Evolutionary conservation across 2,888 invertebrate species (phyloP).

Genomic region (Kryphioiulus occultus): DNA sequence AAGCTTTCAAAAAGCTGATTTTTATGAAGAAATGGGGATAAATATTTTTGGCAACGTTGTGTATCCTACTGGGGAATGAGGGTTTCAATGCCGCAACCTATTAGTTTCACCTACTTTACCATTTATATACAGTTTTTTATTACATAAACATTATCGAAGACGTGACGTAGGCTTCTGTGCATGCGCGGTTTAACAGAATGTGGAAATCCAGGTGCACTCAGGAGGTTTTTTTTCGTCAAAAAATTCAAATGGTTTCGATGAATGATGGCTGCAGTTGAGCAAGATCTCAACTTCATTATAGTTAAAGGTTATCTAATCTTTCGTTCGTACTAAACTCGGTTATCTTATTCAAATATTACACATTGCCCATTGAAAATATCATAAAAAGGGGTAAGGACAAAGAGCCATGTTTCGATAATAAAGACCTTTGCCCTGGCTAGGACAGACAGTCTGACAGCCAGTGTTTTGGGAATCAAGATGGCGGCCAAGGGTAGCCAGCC

Average conservation of each 20-base stretch:
- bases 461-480: not conserved
- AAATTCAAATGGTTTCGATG: not conserved
- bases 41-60: not conserved
- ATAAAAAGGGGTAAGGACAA: not conserved
- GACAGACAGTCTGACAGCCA: not conserved
- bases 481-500: not conserved
- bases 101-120: not conserved
- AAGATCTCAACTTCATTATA: not conserved
- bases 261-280: not conserved
- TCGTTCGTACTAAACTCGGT: not conserved
- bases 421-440: not conserved
- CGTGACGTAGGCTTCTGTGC: not conserved
- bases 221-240: not conserved
- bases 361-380: not conserved
- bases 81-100: too few relatives aligned
- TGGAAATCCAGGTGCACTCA: not conserved
- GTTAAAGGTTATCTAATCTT: not conserved
- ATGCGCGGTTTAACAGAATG: not conserved
- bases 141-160: not conserved
- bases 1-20: not conserved
- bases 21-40: not conserved
- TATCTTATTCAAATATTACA: not conserved
- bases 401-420: not conserved
- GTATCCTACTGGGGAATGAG: not conserved
- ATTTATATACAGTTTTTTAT: not conserved